phyloP scores from a whole-genome alignment of 2,888 invertebrate genomes.

The Laothoe populi region DNA sequence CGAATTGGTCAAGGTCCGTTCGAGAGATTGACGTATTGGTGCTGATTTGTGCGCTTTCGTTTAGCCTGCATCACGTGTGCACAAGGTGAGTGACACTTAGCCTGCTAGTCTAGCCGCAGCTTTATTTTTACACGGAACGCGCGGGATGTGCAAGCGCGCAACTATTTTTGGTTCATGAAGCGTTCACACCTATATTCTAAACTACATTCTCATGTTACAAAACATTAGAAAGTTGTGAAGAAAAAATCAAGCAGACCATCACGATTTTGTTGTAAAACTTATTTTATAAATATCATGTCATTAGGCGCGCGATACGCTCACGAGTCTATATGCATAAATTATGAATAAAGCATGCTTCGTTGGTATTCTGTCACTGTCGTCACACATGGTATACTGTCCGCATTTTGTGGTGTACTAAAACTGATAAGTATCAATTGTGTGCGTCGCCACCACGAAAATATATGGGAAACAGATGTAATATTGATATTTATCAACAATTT shows the following conservation, averaged over 20 bases:
- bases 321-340: conserved; percentile 29
- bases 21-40: conserved; percentile 63
- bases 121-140: conserved; percentile 74
- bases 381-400: conserved; percentile 23
- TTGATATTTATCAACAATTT: conserved; percentile 27
- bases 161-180: conserved; percentile 77
- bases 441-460: conserved; percentile 20
- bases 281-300: conserved; percentile 19
- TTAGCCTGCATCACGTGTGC: conserved; percentile 53
- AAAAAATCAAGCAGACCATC: conserved; percentile 16
- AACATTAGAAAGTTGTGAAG: conserved; percentile 48
- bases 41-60: conserved; percentile 57
- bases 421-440: conserved; percentile 28
- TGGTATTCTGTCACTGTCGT: conserved; percentile 23
- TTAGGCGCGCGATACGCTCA: conserved; percentile 23
- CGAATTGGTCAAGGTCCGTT: conserved; percentile 67
- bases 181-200: conserved; percentile 68
- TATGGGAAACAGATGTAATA: conserved; percentile 22
- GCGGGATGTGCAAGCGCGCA: conserved; percentile 64
- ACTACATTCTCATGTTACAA: conserved; percentile 74
- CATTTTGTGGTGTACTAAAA: conserved; percentile 25
- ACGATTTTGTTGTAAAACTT: conserved; percentile 15
- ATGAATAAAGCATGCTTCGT: conserved; percentile 28
- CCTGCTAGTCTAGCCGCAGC: conserved; percentile 57
- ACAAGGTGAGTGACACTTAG: conserved; percentile 76